Evolutionary conservation across 2,113 vertebrate genomes (phyloP).

Genomic region (Ammodytes marinus): DNA sequence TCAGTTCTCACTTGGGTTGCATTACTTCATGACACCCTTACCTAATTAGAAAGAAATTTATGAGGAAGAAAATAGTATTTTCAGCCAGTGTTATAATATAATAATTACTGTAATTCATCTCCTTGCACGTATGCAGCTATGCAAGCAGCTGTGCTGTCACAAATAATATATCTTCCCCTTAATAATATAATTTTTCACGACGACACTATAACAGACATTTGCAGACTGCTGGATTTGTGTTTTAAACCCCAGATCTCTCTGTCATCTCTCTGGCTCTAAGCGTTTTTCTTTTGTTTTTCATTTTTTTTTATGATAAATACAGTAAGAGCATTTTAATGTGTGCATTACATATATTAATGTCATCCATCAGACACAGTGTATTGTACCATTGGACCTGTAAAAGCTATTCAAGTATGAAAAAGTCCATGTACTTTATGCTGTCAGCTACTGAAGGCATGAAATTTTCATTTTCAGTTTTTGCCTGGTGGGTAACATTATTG

Average conservation of each 20-base stretch:
- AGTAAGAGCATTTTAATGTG: not conserved
- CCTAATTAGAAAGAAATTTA: conserved; percentile 16
- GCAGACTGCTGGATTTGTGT: conserved; percentile 16
- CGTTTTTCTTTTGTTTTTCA: no score
- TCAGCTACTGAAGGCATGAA: conserved; percentile 1
- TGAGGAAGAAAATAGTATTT: not conserved
- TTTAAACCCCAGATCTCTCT: not conserved
- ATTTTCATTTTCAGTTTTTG: conserved; percentile 4
- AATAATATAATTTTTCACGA: conserved; percentile 1
- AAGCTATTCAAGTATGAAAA: conserved; percentile 34
- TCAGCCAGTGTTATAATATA: conserved; percentile 18
- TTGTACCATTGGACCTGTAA: conserved; percentile 26
- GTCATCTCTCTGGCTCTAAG: not conserved
- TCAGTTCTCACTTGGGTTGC: not conserved
- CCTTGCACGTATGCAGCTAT: conserved; percentile 24
- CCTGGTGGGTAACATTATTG: conserved; percentile 21
- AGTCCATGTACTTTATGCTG: conserved; percentile 1
- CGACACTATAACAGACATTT: conserved; percentile 18
- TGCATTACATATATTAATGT: conserved; percentile 6
- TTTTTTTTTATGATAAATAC: not conserved
- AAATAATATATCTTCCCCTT: conserved; percentile 12
- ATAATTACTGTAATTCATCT: not conserved
- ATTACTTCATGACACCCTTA: conserved; percentile 32
- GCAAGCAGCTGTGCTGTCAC: conserved; percentile 28
- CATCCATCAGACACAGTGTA: conserved; percentile 2